Conservation (phyloP, 2,888 invertebrate genomes). For the Gerris lacustris region DNA sequence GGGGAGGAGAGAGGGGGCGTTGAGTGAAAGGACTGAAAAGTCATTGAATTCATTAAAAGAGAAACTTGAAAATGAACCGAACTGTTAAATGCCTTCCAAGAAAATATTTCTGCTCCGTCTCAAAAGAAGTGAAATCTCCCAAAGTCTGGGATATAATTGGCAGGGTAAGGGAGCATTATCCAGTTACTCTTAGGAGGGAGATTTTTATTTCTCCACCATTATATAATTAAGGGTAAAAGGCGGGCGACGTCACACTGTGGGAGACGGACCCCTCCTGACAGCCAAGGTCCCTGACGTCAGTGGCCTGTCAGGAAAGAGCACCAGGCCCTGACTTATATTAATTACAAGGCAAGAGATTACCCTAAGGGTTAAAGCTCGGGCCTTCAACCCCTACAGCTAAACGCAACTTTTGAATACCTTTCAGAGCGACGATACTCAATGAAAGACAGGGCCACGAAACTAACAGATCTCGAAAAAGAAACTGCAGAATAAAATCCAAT, state of each 20-base stretch:
- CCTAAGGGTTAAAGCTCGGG: background rate
- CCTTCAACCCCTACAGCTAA: too few relatives aligned
- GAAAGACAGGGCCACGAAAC: too few relatives aligned
- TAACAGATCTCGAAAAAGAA: too few relatives aligned
- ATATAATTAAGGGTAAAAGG: background rate
- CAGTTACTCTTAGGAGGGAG: background rate
- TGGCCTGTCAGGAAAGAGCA: background rate
- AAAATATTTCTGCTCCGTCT: background rate
- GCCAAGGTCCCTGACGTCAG: background rate
- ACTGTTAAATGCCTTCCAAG: background rate
- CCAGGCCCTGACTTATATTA: background rate
- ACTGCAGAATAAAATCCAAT: too few relatives aligned
- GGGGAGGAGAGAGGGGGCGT: too few relatives aligned
- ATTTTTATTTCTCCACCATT: background rate
- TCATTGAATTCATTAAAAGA: conserved; percentile 3
- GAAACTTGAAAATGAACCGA: background rate
- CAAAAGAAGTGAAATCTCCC: too few relatives aligned
- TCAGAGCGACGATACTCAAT: too few relatives aligned
- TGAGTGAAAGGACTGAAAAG: background rate
- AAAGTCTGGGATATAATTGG: background rate
- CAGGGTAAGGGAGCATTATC: background rate
- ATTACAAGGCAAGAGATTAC: conserved; percentile 3
- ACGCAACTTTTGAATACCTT: too few relatives aligned
- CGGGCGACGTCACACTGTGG: background rate
- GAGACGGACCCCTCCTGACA: background rate